These are phyloP conservation scores for Calycopis cecrops DNA, from an alignment of 1,140 invertebrate genomes.

Conservation along the genomic window DNA sequence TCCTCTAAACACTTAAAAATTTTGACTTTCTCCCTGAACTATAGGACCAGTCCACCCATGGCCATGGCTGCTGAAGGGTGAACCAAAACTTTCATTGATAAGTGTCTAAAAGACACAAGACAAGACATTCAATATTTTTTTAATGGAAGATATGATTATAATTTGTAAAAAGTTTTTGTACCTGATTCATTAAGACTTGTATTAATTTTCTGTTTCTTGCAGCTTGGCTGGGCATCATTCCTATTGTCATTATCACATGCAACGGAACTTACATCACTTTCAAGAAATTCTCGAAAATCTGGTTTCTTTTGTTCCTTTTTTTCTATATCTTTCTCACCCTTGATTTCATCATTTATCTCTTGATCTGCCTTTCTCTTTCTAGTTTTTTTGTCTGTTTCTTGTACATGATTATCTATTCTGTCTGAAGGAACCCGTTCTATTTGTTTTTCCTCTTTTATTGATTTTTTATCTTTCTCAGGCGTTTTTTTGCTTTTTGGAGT, in stretches of 20 bases:
- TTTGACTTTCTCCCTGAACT: too few species aligned
- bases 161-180: conserved; percentile 21
- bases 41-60: too few species aligned
- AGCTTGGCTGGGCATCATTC: conserved; percentile 30
- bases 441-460: conserved; percentile 7
- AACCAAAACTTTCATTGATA: too few species aligned
- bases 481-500: conserved; percentile 11
- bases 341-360: conserved; percentile 15
- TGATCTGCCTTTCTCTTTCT: background rate
- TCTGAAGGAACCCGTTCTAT: background rate
- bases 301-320: conserved; percentile 24
- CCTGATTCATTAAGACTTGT: conserved; percentile 58
- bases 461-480: conserved; percentile 21
- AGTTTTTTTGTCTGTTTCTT: background rate
- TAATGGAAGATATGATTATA: background rate
- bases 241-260: conserved; percentile 37
- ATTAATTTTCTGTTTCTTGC: conserved; percentile 44
- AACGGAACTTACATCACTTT: conserved; percentile 30
- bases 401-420: conserved; percentile 1
- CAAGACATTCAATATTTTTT: too few species aligned
- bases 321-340: background rate
- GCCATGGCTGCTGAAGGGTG: too few species aligned
- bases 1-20: too few species aligned
- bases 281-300: conserved; percentile 55
- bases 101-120: too few species aligned